Conservation (phyloP, 2,113 vertebrate species). For the Nestor notabilis region DNA sequence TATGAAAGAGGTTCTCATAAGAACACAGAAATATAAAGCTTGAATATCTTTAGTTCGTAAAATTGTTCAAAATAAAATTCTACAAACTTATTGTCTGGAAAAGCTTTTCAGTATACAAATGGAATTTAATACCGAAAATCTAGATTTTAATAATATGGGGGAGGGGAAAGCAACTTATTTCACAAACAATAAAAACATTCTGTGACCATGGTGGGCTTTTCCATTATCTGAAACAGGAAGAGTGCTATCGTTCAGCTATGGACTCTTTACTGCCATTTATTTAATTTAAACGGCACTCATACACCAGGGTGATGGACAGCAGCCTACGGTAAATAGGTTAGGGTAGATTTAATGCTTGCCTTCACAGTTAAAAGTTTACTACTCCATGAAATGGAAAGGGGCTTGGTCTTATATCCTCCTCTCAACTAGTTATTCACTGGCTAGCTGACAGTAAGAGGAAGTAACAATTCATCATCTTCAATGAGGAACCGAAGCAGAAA, state of each 20-base stretch:
- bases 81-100: not conserved
- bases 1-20: not conserved
- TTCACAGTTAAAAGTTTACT: not conserved
- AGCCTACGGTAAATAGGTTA: slow-evolving; percentile 5
- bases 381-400: not conserved
- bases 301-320: not conserved
- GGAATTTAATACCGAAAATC: not conserved
- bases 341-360: not conserved
- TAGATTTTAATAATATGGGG: not conserved
- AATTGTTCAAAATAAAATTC: not conserved
- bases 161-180: not conserved
- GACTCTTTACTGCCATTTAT: not conserved
- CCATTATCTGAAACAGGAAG: not conserved
- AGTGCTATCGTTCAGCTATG: not conserved
- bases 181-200: not conserved
- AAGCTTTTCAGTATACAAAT: not conserved
- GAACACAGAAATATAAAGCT: not conserved
- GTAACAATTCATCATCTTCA: slow-evolving; percentile 6
- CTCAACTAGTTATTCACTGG: not conserved
- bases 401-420: not conserved
- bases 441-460: not conserved
- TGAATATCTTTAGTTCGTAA: not conserved
- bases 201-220: not conserved
- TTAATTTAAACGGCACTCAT: not conserved
- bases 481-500: not conserved